phyloP scores from a whole-genome alignment of 2,113 vertebrate genomes.

The Mustela lutreola region DNA sequence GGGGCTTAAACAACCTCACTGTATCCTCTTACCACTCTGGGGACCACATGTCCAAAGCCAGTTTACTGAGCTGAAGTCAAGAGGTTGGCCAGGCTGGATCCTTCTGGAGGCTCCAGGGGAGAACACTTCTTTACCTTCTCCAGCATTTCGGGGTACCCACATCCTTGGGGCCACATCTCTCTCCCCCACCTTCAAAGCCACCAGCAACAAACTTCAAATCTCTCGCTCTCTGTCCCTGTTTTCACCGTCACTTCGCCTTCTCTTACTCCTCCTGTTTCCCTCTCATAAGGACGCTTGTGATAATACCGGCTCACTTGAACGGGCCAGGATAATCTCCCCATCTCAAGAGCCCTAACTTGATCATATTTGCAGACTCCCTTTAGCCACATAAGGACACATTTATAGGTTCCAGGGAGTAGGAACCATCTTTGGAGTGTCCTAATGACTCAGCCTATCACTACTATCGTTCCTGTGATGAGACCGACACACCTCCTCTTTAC shows the following conservation, averaged over 20 bases:
- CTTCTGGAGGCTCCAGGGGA: not conserved
- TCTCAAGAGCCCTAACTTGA: not conserved
- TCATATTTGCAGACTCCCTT: not conserved
- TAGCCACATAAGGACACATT: not conserved
- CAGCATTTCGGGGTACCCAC: no score
- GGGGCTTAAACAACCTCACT: not conserved
- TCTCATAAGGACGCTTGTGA: not conserved
- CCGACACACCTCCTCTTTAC: not conserved
- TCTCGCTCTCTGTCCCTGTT: not conserved
- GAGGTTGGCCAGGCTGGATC: rapidly evolving
- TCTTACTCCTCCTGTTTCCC: not conserved
- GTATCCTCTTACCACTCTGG: not conserved
- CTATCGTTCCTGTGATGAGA: no score
- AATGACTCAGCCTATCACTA: no score
- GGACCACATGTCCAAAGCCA: not conserved
- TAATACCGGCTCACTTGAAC: not conserved
- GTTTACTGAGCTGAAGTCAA: not conserved
- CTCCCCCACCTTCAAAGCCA: not conserved
- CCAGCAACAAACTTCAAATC: rapidly evolving
- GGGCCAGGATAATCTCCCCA: not conserved
- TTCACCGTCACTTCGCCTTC: rapidly evolving
- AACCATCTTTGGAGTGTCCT: no score
- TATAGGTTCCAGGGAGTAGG: not conserved
- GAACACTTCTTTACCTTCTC: no score
- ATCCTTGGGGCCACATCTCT: not conserved